phyloP scores from a whole-genome alignment of 2,888 invertebrate genomes.

The Poecilobothrus nobilitatus region DNA sequence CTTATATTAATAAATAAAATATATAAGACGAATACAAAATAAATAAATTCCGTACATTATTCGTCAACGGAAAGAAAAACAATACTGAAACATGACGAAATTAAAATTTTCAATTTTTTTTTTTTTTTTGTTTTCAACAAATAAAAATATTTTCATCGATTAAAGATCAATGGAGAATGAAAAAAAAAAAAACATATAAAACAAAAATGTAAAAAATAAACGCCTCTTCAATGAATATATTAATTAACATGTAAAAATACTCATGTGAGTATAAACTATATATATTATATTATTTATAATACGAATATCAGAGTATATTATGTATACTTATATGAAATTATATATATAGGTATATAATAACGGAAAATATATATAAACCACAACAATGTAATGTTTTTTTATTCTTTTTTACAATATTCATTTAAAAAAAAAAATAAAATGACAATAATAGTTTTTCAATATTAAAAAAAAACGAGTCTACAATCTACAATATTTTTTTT shows the following conservation, averaged over 20 bases:
- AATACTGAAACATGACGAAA: not conserved
- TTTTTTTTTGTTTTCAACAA: too few species aligned
- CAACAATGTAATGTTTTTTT: too few species aligned
- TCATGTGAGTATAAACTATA: not conserved
- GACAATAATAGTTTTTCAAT: too few species aligned
- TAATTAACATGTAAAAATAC: not conserved
- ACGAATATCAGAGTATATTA: too few species aligned
- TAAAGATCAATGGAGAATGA: not conserved
- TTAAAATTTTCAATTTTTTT: not conserved
- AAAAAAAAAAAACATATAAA: not conserved
- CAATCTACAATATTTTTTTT: too few species aligned
- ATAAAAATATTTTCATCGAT: not conserved
- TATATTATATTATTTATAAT: not conserved
- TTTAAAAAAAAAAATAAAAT: too few species aligned
- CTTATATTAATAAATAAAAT: not conserved
- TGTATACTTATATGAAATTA: not conserved
- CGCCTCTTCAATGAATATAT: not conserved
- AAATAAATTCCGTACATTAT: not conserved
- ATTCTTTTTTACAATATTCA: too few species aligned
- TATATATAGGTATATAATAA: not conserved
- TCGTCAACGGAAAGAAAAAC: not conserved
- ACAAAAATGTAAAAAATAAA: not conserved
- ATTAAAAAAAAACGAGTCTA: too few species aligned
- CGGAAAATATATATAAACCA: not conserved
- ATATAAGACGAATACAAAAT: not conserved